Percentiles rank a stretch among this genome's conserved stretches.
Conservation (phyloP, 2,113 vertebrate genomes). For the Callopanchax toddi region DNA sequence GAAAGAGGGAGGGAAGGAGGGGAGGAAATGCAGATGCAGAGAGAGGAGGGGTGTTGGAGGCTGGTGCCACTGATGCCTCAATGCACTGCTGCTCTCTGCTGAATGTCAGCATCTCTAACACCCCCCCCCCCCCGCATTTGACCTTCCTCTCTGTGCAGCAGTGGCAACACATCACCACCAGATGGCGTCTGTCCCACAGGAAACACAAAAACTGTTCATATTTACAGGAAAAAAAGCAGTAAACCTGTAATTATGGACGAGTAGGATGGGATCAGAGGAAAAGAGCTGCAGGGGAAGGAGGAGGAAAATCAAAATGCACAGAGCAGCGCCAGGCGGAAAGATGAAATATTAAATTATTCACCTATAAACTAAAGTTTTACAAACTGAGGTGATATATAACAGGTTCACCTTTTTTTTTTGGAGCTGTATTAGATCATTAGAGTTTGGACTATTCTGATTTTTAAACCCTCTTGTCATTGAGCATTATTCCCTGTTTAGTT, state of each 20-base stretch:
- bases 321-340: no score
- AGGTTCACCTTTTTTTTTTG: no score
- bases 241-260: constrained; percentile 7
- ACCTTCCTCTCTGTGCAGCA: constrained; percentile 65
- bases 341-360: no score
- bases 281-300: constrained; percentile 14
- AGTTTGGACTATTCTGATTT: no score
- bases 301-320: no score
- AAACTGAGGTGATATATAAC: no score
- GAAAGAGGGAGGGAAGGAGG: constrained; percentile 13
- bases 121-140: constrained; percentile 50
- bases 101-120: constrained; percentile 72
- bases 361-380: no score
- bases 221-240: background rate
- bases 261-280: constrained; percentile 4
- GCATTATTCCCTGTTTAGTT: no score
- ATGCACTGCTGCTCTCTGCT: constrained; percentile 74
- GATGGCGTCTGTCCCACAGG: constrained; percentile 60
- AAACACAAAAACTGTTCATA: constrained; percentile 2
- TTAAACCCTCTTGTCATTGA: no score
- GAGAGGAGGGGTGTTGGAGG: constrained; percentile 36
- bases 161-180: constrained; percentile 45
- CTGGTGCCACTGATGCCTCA: constrained; percentile 68
- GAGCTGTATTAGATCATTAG: no score
- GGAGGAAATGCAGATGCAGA: constrained; percentile 28